Evolutionary conservation across 1,140 invertebrate species (phyloP).

Genomic region (Eueides isabella): DNA sequence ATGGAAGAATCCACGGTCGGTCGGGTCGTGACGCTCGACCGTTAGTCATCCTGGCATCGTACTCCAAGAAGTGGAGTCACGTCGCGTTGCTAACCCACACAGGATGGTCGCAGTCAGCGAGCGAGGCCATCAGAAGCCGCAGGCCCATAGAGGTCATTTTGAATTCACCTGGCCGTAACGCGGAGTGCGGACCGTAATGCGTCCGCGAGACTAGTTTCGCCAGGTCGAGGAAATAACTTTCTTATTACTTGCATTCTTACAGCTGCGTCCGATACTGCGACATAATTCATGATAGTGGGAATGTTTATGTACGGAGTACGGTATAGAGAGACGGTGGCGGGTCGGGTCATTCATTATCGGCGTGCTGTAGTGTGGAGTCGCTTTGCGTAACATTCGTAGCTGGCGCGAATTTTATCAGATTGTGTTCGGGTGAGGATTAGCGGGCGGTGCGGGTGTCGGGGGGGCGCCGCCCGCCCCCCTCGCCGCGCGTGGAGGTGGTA

Average conservation of each 20-base stretch:
- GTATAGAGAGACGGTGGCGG: constrained; percentile 57
- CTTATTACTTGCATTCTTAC: constrained; percentile 75
- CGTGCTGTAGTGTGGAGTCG: constrained; percentile 72
- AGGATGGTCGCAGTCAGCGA: constrained; percentile 76
- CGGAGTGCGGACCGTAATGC: constrained; percentile 77
- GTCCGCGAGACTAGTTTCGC: constrained; percentile 80
- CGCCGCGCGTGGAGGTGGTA: constrained; percentile 53
- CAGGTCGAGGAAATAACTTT: constrained; percentile 81
- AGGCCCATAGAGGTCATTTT: constrained; percentile 81
- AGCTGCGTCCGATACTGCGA: constrained; percentile 60
- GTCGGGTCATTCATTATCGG: constrained; percentile 78
- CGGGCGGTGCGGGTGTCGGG: constrained; percentile 59
- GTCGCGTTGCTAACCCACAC: constrained; percentile 76
- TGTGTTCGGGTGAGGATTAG: constrained; percentile 79
- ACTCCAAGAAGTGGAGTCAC: constrained; percentile 65
- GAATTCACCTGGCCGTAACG: constrained; percentile 78
- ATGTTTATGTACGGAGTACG: constrained; percentile 64
- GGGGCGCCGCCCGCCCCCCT: constrained; percentile 55
- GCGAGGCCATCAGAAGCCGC: constrained; percentile 77
- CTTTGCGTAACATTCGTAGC: constrained; percentile 80
- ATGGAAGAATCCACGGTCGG: constrained; percentile 63
- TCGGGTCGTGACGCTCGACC: constrained; percentile 62
- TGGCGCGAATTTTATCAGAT: constrained; percentile 82
- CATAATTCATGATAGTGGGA: constrained; percentile 54
- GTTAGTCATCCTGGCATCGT: constrained; percentile 81